Base-by-base conservation (phyloP, 1,140 invertebrate species). In the Ostrea denselamellosa region DNA sequence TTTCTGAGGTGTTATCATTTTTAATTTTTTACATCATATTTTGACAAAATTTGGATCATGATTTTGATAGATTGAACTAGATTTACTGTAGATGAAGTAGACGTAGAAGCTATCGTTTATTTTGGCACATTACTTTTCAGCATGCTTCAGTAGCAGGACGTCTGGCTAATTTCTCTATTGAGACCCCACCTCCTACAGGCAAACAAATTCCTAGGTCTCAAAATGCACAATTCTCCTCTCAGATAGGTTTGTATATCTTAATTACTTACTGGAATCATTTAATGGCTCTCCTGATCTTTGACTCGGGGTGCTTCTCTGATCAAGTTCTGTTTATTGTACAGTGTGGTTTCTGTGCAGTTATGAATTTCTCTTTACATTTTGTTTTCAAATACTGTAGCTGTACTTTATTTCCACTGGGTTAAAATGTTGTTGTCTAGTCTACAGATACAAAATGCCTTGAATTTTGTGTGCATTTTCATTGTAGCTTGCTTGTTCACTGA, bases 61-160 rank as follows among this genome's bases (percentile, higher is more conserved):
- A 9, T 62, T 62, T 17, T 62, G 56, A n/a, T 62, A 71, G 65
- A 28, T 0, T 71, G 12, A 10, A 52, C 9, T 81, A 81, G 25
- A 81, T 81, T 10, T 51, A 4, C 9, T 34, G 22, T 81, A 17
- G 25, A 34, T 81, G 10, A 52, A 22, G n/a, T 83, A 54, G 44
- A 83, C 17, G 82, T 83, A 53, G n/a, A 25, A 25, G 51, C 52
- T 53, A 8, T 83, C 9, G 52, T 54, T 83, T 83, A 83, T 52
- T 83, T 62, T 52, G 44, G 52, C n/a, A 52, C n/a, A 2, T 83
- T 52, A 54, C 17, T 54, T 77, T 86, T 9, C 86, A 90, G 87
- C 83, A 90, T 77, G 83, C 83, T 65, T 68, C 89, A 22, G 83
- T 90, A 51, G 68, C 89, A 22, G 58, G 58, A 14, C 77, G 89